Base-by-base conservation (phyloP, 23 tunicate species). In the Ciona savignyi region DNA sequence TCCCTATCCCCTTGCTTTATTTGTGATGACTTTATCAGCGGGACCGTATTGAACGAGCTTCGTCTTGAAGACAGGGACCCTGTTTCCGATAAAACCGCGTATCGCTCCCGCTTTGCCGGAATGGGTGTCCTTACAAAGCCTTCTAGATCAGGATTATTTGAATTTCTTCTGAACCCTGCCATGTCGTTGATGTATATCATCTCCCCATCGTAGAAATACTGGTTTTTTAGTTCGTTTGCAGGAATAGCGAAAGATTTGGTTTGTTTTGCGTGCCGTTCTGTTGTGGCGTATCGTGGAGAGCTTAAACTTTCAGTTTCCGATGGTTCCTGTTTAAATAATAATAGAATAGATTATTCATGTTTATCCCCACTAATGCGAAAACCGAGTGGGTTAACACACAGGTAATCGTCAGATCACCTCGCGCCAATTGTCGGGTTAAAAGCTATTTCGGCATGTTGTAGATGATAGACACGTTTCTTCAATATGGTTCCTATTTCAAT, bases 301-400 rank as follows among this genome's bases (percentile, higher is more conserved):
- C 76, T 72, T 23, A 51, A 72, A 32, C 76, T 72, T 27, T 72
- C 76, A 25, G 64, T 72, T 30, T 51, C 76, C 1, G 76, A 72
- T 2, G 76, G 76, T 3, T 72, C 76, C 76, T 72, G 32, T 2
- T 31, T 33, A 27, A 9, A 70, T 32, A n/a, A n/a, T n/a, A n/a
- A n/a, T n/a, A n/a, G n/a, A n/a, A n/a, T n/a, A n/a, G n/a, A n/a
- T n/a, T n/a, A n/a, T n/a, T n/a, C n/a, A n/a, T n/a, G n/a, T n/a
- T n/a, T n/a, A n/a, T n/a, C n/a, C n/a, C n/a, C n/a, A n/a, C n/a
- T n/a, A n/a, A n/a, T n/a, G n/a, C n/a, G n/a, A n/a, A n/a, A n/a
- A n/a, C n/a, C n/a, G n/a, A n/a, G n/a, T n/a, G n/a, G n/a, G n/a
- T n/a, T n/a, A n/a, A n/a, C n/a, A n/a, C n/a, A n/a, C n/a, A n/a